Percentiles rank a stretch among this genome's conserved stretches.
Conservation (phyloP, 2,797 vertebrate species). For the Chromis chromis region DNA sequence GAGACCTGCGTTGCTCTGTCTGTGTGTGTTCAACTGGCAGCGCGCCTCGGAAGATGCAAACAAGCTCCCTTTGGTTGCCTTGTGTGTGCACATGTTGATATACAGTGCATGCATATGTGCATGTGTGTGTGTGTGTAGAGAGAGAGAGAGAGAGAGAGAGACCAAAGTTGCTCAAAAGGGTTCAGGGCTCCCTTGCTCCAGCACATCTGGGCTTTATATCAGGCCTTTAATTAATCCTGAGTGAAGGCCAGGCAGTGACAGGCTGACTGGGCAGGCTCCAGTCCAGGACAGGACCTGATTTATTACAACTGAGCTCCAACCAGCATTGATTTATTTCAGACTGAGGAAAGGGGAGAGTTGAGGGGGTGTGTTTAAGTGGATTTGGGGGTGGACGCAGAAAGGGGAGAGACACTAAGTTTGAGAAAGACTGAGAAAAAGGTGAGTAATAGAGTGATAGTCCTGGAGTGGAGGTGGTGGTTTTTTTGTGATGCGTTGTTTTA, state of each 20-base stretch:
- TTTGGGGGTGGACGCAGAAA: conserved; percentile 83
- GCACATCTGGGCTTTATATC: conserved; percentile 99
- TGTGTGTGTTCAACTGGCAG: conserved; percentile 28
- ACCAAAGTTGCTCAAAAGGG: conserved; percentile 83
- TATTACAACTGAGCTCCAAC: conserved; percentile 96
- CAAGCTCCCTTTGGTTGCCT: conserved; percentile 33
- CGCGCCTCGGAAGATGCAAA: conserved; percentile 22
- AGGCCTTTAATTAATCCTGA: conserved; percentile 99
- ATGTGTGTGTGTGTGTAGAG: conserved; percentile 13
- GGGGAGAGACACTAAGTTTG: conserved; percentile 71
- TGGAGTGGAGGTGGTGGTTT: conserved; percentile 33
- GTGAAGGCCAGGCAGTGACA: conserved; percentile 99
- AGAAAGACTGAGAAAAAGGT: conserved; percentile 59
- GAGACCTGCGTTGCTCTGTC: conserved; percentile 29
- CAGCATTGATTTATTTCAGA: conserved; percentile 98
- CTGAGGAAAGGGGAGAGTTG: conserved; percentile 80
- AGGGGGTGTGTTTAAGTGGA: conserved; percentile 73
- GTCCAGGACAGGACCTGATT: conserved; percentile 97
- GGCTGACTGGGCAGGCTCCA: conserved; percentile 99
- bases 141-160: conserved; percentile 44
- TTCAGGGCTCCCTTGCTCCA: conserved; percentile 88
- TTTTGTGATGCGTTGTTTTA: conserved; percentile 27
- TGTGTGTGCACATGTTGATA: conserved; percentile 41
- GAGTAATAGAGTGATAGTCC: conserved; percentile 48
- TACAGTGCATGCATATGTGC: conserved; percentile 36